Base-by-base conservation (phyloP, 2,797 vertebrate species). In the Acomys russatus region DNA sequence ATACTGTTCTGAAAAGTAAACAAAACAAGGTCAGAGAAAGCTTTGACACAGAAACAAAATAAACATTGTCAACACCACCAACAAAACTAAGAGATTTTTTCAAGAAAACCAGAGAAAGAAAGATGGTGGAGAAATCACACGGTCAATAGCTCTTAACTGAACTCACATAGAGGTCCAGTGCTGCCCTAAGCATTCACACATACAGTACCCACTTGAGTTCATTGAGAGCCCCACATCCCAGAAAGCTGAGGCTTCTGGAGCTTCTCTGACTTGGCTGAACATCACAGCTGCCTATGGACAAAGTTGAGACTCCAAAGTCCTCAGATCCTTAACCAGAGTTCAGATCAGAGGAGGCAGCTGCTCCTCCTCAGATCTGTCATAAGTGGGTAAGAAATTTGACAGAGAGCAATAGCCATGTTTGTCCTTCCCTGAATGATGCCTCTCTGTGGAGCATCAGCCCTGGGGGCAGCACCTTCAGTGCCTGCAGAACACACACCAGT, bases 1-100 rank as follows among this genome's bases (percentile, higher is more conserved):
- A 33, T 4, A 20, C 25, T 74, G 10, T 78, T 71, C 9, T n/a
- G 22, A 30, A 15, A 80, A 4, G 49, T 5, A 85, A 90, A 54
- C 33, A 79, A 93, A 20, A 38, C 4, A n/a, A 4, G 2, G 6
- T 66, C n/a, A 78, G 35, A 88, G 28, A 38, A 88, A 77, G 92
- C 17, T 33, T n/a, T 91, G 74, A 74, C 49, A 71, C 78, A 71
- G 33, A 56, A 28, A 94, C 33, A 95, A 90, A 64, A 49, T 84
- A 49, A 20, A 49, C 38, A 83, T 18, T 25, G 44, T 4, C 0
- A 11, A 12, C 23, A 38, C 5, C 23, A 64, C 17, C 73, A 25
- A 11, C 23, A 84, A 30, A 44, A 30, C 25, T 6, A 49, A 64
- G 23, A 64, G 35, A 28, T 84, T 83, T 76, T 64, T 64, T 20